Base-by-base conservation (phyloP, 2,113 vertebrate genomes). In the Tangachromis dhanisi region DNA sequence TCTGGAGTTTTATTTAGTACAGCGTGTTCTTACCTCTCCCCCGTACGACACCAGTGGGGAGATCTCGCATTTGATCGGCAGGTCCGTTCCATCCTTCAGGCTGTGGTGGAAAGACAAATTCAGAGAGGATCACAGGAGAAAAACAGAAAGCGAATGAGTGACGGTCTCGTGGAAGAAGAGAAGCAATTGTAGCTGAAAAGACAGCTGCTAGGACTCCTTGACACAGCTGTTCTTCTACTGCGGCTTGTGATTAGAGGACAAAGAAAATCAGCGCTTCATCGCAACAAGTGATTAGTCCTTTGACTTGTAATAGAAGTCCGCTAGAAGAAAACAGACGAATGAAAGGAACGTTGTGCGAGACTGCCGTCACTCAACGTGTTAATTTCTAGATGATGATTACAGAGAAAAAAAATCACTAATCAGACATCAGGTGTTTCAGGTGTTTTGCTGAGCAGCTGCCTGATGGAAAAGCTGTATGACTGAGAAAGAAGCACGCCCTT, bases 51-150 rank as follows among this genome's bases (percentile, higher is more conserved):
- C 85, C 4, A 99, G 96, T 5, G 99, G 98, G 35, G 98, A 99
- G 93, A 99, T 98, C 95, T 99, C 99, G 94, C 99, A 99, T 93
- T 98, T 98, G 94, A 99, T 98, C 19, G 98, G 98, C 85, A 97
- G 93, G 90, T 99, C 99, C 0, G 97, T 98, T 88, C 97, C 98
- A 33, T 99, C 99, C 94, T 99, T 98, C 95, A 99, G 92, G 88
- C 99, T 99, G 91, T 8, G 73, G 80, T 38, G 61, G 79, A 73
- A 40, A 90, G 80, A 78, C 10, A 53, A 85, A 91, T 86, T 78
- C 4, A 42, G 45, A 29, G 53, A 73, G 7, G 76, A 80, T 53
- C n/a, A 83, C 24, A 1, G 33, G 66, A 21, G 10, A 45, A n/a
- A 80, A 84, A 51, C 61, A 11, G 12, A 86, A 66, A 83, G 5